Percentiles rank a stretch among this genome's conserved stretches.
phyloP scores from a whole-genome alignment of 2,797 vertebrate genomes.

The Cossypha niveicapilla region DNA sequence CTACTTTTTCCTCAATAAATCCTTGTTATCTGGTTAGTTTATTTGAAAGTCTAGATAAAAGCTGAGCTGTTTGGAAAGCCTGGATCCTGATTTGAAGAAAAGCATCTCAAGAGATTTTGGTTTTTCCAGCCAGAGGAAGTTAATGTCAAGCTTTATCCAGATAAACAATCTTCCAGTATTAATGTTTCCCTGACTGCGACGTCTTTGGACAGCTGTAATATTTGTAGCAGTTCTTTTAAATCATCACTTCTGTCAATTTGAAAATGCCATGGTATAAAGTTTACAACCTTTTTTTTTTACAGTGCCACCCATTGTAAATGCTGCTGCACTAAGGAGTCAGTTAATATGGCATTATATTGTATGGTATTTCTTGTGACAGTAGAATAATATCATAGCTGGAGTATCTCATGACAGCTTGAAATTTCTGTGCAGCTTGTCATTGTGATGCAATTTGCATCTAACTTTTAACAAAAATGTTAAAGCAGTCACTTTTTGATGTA shows the following conservation, averaged over 20 bases:
- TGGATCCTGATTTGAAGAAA: not conserved
- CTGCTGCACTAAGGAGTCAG: not conserved
- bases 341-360: not conserved
- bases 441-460: not conserved
- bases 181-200: not conserved
- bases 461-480: not conserved
- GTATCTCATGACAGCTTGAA: not conserved
- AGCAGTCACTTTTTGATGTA: not conserved
- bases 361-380: not conserved
- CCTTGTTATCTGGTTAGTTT: not conserved
- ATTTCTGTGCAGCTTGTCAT: not conserved
- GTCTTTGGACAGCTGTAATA: constrained; percentile 22
- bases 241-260: constrained; percentile 35
- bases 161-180: not conserved
- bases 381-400: not conserved
- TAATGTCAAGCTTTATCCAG: not conserved
- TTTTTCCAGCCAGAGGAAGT: not conserved
- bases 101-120: not conserved
- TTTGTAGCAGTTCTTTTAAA: constrained; percentile 44
- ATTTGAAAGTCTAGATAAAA: not conserved
- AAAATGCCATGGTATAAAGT: not conserved
- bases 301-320: not conserved
- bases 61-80: not conserved
- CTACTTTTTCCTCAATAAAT: not conserved
- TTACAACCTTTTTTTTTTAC: not conserved